Base-by-base conservation (phyloP, 2,113 vertebrate genomes). In the Puma concolor region DNA sequence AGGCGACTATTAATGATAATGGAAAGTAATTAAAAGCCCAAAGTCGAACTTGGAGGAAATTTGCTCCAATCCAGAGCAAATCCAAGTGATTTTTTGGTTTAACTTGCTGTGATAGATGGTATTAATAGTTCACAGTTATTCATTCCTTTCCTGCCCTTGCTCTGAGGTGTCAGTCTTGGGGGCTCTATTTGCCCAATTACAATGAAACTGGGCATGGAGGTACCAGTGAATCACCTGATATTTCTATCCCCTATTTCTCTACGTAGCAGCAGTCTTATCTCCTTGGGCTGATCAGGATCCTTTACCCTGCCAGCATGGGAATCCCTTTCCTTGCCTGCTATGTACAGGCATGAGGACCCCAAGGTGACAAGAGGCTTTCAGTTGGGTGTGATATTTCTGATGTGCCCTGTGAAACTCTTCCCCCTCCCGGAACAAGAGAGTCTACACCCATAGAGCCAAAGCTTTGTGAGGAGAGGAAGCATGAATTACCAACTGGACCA, bases 21-120 rank as follows among this genome's bases (percentile, higher is more conserved):
- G 77, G 84, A 98, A 54, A 93, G 23, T 16, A 97, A 98, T 94
- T 96, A 97, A 98, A 98, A 98, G 27, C 13, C 87, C 92, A 93
- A 97, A 98, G 63, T 84, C 95, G 16, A 86, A 94, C 17, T 64
- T 89, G 52, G 21, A 95, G 95, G 77, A 88, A 98, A 64, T 96
- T 94, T 84, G 7, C 38, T 91, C 0, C 23, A 97, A 95, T 74
- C 52, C 95, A 95, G 94, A 98, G 71, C 63, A 96, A 98, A 97
- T 92, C 36, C 97, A 95, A 96, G 92, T 77, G 9, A 92, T 63
- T n/a, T 69, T 95, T 97, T 91, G 7, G 84, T 57, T 93, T 97
- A 95, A 74, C 25, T 74, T 96, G 11, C 60, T 89, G 25, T 76
- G 82, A 93, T 72, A 88, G 31, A 95, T 96, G 44, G 27, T 60